Base-by-base conservation (phyloP, 2,113 vertebrate genomes). In the Eubucco bourcierii region DNA sequence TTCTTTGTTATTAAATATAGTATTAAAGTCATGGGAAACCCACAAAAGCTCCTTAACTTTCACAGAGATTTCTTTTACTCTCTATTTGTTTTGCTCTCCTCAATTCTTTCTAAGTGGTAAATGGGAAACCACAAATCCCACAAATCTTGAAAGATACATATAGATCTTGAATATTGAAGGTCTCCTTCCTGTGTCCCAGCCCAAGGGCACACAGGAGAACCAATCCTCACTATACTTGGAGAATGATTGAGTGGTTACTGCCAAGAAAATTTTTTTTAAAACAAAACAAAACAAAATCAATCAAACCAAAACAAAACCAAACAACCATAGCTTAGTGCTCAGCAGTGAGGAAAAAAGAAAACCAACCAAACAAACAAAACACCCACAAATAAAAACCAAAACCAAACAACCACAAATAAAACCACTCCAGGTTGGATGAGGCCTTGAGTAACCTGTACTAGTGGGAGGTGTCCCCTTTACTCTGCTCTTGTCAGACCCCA, bases 1-100 rank as follows among this genome's bases (percentile, higher is more conserved):
- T 96, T 94, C 68, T 92, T 94, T 94, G 64, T 85, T 96, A 96
- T 94, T 95, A 94, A 94, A 80, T 89, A 80, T 78, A 71, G 72
- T 74, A 85, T 90, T 90, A 93, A 91, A 89, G 89, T 92, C 39
- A 67, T 72, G 82, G 67, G 73, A 92, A 95, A 93, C 61, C 65
- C 84, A 87, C 72, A 90, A 89, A 84, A 92, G 67, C 78, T 90
- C 71, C 84, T 82, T 33, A 82, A 14, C 0, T 92, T 92, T 94
- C 84, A 79, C 37, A 89, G 79, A 89, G 11, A 56, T 85, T 92
- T 93, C 39, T 79, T 86, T 80, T 91, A 73, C 52, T 47, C n/a
- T 84, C 37, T 73, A 6, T 82, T 88, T 92, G 56, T 87, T 92
- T 89, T 85, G 18, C 65, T 87, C 87, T 92, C 53, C 68, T 74